phyloP scores from a whole-genome alignment of 1,140 invertebrate species.

The Drosophila gunungcola region DNA sequence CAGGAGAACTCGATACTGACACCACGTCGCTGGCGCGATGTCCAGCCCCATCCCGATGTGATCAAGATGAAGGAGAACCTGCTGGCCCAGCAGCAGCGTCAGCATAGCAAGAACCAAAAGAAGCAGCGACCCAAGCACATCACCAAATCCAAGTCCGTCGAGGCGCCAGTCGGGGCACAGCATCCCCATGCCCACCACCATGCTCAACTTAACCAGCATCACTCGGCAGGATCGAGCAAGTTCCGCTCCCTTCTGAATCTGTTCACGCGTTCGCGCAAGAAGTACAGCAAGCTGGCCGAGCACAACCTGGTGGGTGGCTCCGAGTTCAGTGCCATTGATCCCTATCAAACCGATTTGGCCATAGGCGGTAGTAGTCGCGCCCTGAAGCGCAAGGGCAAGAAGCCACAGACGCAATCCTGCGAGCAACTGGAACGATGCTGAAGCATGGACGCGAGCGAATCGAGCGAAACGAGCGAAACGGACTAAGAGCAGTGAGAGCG shows the following conservation, averaged over 20 bases:
- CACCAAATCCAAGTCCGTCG: slow-evolving; percentile 61
- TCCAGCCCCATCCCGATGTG: slow-evolving; percentile 78
- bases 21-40: slow-evolving; percentile 69
- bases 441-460: not conserved
- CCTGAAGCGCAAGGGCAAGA: slow-evolving; percentile 61
- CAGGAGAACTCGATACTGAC: slow-evolving; percentile 65
- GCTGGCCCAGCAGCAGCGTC: slow-evolving; percentile 55
- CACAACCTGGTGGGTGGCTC: slow-evolving; percentile 35
- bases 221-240: slow-evolving; percentile 58
- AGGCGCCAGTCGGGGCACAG: slow-evolving; percentile 34
- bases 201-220: slow-evolving; percentile 33
- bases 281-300: slow-evolving; percentile 75
- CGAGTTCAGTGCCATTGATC: slow-evolving; percentile 67
- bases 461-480: not conserved
- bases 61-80: slow-evolving; percentile 72
- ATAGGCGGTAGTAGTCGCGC: slow-evolving; percentile 10
- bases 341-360: slow-evolving; percentile 41
- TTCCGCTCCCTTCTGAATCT: slow-evolving; percentile 61
- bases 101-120: slow-evolving; percentile 55
- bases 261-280: slow-evolving; percentile 70
- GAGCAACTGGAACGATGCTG: slow-evolving; percentile 76
- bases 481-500: slow-evolving; percentile 1
- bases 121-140: slow-evolving; percentile 55
- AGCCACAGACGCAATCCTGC: slow-evolving; percentile 74
- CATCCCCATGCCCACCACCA: slow-evolving; percentile 21